Percentiles rank a stretch among this genome's conserved stretches.
These are phyloP conservation scores for Isichthys henryi DNA, from an alignment of 2,113 vertebrate genomes.

Conservation along the genomic window DNA sequence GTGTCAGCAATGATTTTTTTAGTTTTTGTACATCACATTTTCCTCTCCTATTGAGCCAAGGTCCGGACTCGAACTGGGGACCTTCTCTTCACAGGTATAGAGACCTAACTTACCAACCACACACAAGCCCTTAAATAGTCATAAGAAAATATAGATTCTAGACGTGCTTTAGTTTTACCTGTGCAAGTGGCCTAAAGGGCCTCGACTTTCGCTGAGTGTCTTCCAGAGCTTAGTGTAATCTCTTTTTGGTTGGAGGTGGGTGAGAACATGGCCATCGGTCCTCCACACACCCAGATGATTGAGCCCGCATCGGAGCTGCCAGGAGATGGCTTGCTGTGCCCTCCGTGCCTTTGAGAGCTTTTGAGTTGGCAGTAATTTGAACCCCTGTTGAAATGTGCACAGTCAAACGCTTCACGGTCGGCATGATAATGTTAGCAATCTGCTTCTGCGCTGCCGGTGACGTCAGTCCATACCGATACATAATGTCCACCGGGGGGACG, in stretches of 20 bases:
- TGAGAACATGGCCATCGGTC: not conserved
- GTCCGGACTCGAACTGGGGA: too few species aligned
- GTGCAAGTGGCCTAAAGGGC: not conserved
- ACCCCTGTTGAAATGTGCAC: not conserved
- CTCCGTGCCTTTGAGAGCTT: not conserved
- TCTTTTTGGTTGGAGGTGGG: not conserved
- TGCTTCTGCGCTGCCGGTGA: not conserved
- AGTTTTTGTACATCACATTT: too few species aligned
- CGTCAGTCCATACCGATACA: not conserved
- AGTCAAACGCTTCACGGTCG: not conserved
- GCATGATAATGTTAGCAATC: not conserved
- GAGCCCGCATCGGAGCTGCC: not conserved
- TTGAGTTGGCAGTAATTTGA: not conserved
- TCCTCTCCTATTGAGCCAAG: too few species aligned
- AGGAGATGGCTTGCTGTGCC: not conserved
- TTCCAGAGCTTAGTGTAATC: not conserved
- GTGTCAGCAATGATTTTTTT: too few species aligned
- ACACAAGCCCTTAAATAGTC: too few species aligned
- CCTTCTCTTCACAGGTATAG: too few species aligned
- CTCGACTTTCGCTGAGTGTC: not conserved
- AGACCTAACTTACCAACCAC: too few species aligned
- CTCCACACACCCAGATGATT: not conserved
- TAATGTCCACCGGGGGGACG: not conserved
- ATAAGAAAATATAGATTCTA: not conserved
- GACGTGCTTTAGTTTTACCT: not conserved